phyloP scores from a whole-genome alignment of 2,888 invertebrate species.

The Aphodius granarius region DNA sequence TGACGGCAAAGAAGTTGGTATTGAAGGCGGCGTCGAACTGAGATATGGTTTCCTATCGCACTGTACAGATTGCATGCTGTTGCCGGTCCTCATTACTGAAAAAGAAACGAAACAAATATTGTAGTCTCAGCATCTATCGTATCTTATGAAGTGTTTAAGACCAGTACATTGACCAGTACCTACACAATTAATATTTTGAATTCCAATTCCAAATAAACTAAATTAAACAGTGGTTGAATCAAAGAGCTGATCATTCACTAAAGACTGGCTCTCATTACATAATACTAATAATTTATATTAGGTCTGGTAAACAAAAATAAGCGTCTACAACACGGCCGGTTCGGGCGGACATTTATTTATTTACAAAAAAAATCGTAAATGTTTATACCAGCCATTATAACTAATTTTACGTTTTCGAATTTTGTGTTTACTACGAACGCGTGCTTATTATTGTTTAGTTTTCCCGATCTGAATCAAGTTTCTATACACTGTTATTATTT shows the following conservation, averaged over 20 bases:
- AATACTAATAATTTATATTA: slow-evolving; percentile 27
- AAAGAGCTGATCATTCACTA: background rate
- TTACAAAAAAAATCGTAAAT: slow-evolving; percentile 26
- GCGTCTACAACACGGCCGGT: slow-evolving; percentile 10
- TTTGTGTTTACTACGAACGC: slow-evolving; percentile 9
- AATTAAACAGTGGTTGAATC: background rate
- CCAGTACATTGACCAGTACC: too few species aligned
- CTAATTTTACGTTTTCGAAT: slow-evolving; percentile 26
- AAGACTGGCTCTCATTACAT: background rate
- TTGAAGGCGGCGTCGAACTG: slow-evolving; percentile 56
- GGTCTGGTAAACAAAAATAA: slow-evolving; percentile 28
- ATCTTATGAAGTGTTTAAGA: background rate
- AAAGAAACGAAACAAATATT: slow-evolving; percentile 31
- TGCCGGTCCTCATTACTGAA: slow-evolving; percentile 50
- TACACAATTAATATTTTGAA: too few species aligned
- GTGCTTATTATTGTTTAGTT: slow-evolving; percentile 14
- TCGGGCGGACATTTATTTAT: slow-evolving; percentile 24
- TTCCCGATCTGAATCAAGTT: slow-evolving; percentile 2
- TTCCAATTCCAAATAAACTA: too few species aligned
- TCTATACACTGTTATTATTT: slow-evolving; percentile 4
- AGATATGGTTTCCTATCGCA: slow-evolving; percentile 64
- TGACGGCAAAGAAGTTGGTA: slow-evolving; percentile 54
- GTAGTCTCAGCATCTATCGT: background rate
- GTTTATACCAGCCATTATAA: slow-evolving; percentile 26
- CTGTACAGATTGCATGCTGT: slow-evolving; percentile 51